A percentile compares a stretch with the other conserved stretches of the same genome.
Evolutionary conservation across 30 jellyfish, hydroid and myxozoan genomes (phyloP).

Genomic region (Phacellophora camtschatica): DNA sequence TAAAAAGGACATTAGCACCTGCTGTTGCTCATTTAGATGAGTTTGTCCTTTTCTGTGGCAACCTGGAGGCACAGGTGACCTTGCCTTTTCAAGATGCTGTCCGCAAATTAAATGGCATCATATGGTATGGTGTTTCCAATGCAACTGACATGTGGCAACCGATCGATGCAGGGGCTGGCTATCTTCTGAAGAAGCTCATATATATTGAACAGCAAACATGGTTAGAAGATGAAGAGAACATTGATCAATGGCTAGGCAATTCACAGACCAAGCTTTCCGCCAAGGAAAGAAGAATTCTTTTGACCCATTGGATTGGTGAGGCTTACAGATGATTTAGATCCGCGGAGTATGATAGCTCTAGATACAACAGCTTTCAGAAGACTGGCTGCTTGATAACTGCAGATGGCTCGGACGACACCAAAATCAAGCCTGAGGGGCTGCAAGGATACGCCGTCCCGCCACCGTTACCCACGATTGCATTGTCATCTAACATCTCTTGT

Average conservation of each 20-base stretch:
- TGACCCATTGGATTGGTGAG: conserved; percentile 53
- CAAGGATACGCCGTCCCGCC: conserved; percentile 1
- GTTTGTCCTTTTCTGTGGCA: background rate
- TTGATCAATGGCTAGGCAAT: conserved; percentile 39
- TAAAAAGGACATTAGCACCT: background rate
- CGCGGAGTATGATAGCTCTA: conserved; percentile 15
- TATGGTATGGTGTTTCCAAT: conserved; percentile 58
- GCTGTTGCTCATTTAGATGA: background rate
- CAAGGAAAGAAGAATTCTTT: conserved; percentile 39
- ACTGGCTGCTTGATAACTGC: conserved; percentile 76
- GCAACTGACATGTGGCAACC: conserved; percentile 70
- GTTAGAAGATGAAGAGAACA: conserved; percentile 49
- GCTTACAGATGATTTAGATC: conserved; percentile 37
- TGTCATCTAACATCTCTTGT: background rate
- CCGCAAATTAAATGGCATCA: conserved; percentile 7
- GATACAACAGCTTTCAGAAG: conserved; percentile 46
- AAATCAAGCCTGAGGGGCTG: background rate
- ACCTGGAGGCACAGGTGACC: conserved; percentile 20
- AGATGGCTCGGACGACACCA: conserved; percentile 61
- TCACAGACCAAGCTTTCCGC: conserved; percentile 23
- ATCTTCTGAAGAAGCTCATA: conserved; percentile 7
- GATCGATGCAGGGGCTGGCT: conserved; percentile 61
- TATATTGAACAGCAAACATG: conserved; percentile 13
- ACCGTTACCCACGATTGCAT: background rate
- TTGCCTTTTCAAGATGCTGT: conserved; percentile 11